phyloP scores from a whole-genome alignment of 2,888 invertebrate species.

The Campoplex capitator region DNA sequence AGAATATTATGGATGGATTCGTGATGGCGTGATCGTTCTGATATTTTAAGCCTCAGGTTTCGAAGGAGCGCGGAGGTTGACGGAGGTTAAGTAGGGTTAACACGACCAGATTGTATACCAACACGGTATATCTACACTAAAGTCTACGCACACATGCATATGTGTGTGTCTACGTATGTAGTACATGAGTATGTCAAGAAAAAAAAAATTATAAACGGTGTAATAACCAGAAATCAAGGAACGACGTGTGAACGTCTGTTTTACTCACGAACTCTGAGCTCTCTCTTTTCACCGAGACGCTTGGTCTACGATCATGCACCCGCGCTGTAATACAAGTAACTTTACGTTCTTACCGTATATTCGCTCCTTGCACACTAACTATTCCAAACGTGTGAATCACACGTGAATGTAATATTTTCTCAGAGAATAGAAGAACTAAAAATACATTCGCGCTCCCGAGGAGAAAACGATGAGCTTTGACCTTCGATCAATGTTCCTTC shows the following conservation, averaged over 20 bases:
- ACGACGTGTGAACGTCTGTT: slow-evolving; percentile 68
- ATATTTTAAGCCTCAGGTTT: slow-evolving; percentile 26
- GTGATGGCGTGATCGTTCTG: slow-evolving; percentile 48
- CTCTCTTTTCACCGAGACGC: slow-evolving; percentile 33
- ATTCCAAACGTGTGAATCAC: slow-evolving; percentile 28
- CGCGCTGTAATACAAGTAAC: background rate
- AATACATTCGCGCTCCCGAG: background rate
- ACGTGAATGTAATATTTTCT: slow-evolving; percentile 12
- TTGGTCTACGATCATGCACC: slow-evolving; percentile 45
- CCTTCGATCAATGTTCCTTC: too few species aligned
- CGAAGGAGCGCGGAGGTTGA: slow-evolving; percentile 54
- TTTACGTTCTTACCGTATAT: slow-evolving; percentile 26
- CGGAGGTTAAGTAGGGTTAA: slow-evolving; percentile 68
- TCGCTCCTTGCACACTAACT: slow-evolving; percentile 19
- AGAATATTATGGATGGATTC: slow-evolving; percentile 35
- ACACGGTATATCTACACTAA: slow-evolving; percentile 7
- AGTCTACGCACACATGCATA: background rate
- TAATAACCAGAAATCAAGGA: slow-evolving; percentile 68
- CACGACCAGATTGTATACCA: slow-evolving; percentile 47
- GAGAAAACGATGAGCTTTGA: background rate
- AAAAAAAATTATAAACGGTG: slow-evolving; percentile 61
- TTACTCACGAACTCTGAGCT: slow-evolving; percentile 65
- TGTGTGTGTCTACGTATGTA: background rate
- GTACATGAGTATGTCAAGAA: slow-evolving; percentile 34
- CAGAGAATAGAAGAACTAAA: background rate